Base-by-base conservation (phyloP, 2,113 vertebrate genomes). In the Sardina pilchardus region DNA sequence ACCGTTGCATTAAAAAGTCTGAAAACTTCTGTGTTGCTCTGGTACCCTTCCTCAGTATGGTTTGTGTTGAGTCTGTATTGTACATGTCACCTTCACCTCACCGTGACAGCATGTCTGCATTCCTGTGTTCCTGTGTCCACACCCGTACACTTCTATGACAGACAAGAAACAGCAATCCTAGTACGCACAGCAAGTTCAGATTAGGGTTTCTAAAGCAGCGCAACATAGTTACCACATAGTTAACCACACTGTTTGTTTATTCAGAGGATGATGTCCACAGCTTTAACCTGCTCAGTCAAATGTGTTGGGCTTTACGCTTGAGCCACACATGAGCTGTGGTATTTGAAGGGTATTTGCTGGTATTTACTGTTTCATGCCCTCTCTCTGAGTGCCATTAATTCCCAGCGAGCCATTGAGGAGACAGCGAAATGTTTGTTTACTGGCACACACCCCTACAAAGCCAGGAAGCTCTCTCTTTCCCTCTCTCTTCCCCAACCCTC, bases 321-420 rank as follows among this genome's bases (percentile, higher is more conserved):
- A 71, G 7, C 63, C 12, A 16, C 26, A 71, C 26, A 71, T 14
- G 26, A 71, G 26, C 10, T 9, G 63, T 71, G 63, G 63, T 71
- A 71, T 71, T 34, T 71, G 63, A 71, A 71, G 63, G 63, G 26
- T 34, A 34, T 71, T 71, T 71, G 63, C 26, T 71, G n/a, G 63
- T 9, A 71, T 71, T 71, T 71, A 21, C 4, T 16, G 10, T 71
- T 12, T 34, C 14, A 8, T 34, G n/a, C 63, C 63, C n/a, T 14
- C 63, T 71, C 26, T 71, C 63, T 71, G 63, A 34, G 30, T 71
- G 26, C 34, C 26, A 71, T 71, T 26, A 71, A 71, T 26, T 16
- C 63, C 12, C 26, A 14, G 21, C 16, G 26, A 8, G 14, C 63
- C 12, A 14, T 26, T 30, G 63, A 71, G 26, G 26, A 71, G 26